Evolutionary conservation across 2,113 vertebrate genomes (phyloP), one percentile per base, ranked within the genome.

Genomic region (Macroglossus sobrinus): DNA sequence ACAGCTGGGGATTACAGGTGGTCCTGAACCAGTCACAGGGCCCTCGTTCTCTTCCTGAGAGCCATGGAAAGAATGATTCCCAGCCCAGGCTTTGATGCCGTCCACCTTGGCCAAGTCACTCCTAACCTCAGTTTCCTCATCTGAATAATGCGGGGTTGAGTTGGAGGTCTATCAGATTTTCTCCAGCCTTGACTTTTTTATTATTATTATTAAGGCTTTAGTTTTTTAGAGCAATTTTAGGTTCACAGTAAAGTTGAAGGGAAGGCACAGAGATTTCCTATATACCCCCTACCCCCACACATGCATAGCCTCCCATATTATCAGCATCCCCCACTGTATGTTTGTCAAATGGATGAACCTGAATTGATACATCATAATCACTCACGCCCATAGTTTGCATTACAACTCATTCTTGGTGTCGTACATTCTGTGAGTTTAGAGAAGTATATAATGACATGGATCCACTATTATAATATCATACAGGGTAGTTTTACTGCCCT

Each of bases 51-150:
- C 50, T 64, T 35, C 24, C 4, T 50, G 15, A 35, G n/a, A 55
- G 33, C 35, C 10, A 12, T 9, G 35, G 53, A 57, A 69, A 59
- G n/a, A 66, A 13, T 3, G 19, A 13, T 9, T 35, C 63, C 84
- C 22, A 76, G 24, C 30, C 26, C 28, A 33, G 33, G 16, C 6
- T 90, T 57, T 26, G 18, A 63, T 4, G 57, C 59, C 38, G 0
- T 28, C 18, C 0, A n/a, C 10, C 10, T 19, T 26, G 2, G 16
- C 35, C 35, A 50, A 21, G 24, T 9, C 4, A 5, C 11, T 33
- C 63, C 38, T 15, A 69, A 59, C 35, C n/a, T 87, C 24, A 4
- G 28, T 71, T 45, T 82, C 45, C 19, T 74, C 43, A 15, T 1
- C 35, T 85, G 11, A 68, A 38, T 5, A 66, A 11, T 66, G 24